Evolutionary conservation across 1,140 invertebrate genomes (phyloP).

Genomic region (Camponotus pennsylvanicus): DNA sequence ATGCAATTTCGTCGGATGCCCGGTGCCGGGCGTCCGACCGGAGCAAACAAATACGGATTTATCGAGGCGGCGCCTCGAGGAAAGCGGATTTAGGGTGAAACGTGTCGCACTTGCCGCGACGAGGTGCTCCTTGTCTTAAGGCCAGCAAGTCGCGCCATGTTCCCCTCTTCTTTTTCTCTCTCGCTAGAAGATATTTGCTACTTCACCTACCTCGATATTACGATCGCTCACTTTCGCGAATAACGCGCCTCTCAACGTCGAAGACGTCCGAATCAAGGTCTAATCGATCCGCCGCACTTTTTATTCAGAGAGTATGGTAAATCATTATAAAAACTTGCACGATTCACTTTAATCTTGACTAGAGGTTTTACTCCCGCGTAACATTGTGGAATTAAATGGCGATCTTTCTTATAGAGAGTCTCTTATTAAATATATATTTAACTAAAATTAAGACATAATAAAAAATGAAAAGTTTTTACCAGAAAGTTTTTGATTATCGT

Average conservation of each 20-base stretch:
- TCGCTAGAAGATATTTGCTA: slow-evolving; percentile 14
- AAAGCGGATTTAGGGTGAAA: slow-evolving; percentile 58
- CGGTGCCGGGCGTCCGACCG: slow-evolving; percentile 20
- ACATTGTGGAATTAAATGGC: too few relatives aligned
- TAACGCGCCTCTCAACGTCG: not conserved
- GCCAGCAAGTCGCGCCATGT: slow-evolving; percentile 49
- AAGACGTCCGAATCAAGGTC: slow-evolving; percentile 14
- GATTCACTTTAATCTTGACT: too few relatives aligned
- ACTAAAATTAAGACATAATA: too few relatives aligned
- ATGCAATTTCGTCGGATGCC: slow-evolving; percentile 49
- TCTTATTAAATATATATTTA: too few relatives aligned
- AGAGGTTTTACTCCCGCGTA: too few relatives aligned
- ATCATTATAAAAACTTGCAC: not conserved
- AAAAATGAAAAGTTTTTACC: too few relatives aligned
- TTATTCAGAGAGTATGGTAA: not conserved
- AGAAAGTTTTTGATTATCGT: too few relatives aligned
- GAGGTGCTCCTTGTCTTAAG: slow-evolving; percentile 35
- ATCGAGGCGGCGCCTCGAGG: slow-evolving; percentile 53
- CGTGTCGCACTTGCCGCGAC: slow-evolving; percentile 53
- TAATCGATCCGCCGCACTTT: not conserved
- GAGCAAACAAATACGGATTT: slow-evolving; percentile 63
- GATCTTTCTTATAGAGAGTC: too few relatives aligned
- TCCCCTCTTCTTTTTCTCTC: not conserved
- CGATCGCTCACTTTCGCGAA: slow-evolving; percentile 38
- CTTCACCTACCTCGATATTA: slow-evolving; percentile 36